These are phyloP conservation scores for Hydrocynus forskahlii DNA, from an alignment of 2,797 vertebrate genomes.

Conservation along the genomic window DNA sequence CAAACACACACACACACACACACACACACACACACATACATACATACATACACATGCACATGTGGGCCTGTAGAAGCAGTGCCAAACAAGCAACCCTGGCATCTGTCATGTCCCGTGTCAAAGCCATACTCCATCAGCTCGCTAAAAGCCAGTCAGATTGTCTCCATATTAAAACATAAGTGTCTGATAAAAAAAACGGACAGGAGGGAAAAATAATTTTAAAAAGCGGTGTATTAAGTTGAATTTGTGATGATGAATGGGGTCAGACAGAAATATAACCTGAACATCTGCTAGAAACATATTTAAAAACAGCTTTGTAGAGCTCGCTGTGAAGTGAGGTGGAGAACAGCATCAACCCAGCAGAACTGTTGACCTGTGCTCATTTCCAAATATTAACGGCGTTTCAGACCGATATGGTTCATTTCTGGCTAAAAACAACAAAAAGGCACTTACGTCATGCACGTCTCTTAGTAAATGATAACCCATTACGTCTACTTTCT, in stretches of 20 bases:
- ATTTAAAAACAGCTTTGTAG: constrained; percentile 27
- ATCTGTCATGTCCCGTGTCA: constrained; percentile 10
- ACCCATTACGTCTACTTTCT: not conserved
- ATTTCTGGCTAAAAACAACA: not conserved
- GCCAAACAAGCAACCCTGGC: constrained; percentile 35
- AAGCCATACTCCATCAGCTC: not conserved
- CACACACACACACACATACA: constrained; percentile 5
- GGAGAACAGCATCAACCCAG: not conserved
- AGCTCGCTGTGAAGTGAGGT: not conserved
- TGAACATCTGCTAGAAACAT: constrained; percentile 35
- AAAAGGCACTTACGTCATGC: not conserved
- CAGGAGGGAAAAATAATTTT: not conserved
- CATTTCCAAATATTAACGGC: constrained; percentile 29
- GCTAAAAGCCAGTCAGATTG: not conserved
- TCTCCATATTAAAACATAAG: not conserved
- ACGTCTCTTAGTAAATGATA: not conserved
- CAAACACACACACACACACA: constrained; percentile 2
- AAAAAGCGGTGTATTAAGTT: not conserved
- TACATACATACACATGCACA: constrained; percentile 9
- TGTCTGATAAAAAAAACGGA: too few species aligned
- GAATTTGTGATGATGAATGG: not conserved
- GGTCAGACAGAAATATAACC: constrained; percentile 7
- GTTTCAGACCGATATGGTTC: not conserved
- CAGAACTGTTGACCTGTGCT: constrained; percentile 21
- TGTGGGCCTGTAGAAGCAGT: not conserved